A percentile compares a stretch with the other conserved stretches of the same genome.
These are phyloP conservation scores for Tenthredo livida DNA, from an alignment of 2,888 invertebrate species.

Conservation along the genomic window DNA sequence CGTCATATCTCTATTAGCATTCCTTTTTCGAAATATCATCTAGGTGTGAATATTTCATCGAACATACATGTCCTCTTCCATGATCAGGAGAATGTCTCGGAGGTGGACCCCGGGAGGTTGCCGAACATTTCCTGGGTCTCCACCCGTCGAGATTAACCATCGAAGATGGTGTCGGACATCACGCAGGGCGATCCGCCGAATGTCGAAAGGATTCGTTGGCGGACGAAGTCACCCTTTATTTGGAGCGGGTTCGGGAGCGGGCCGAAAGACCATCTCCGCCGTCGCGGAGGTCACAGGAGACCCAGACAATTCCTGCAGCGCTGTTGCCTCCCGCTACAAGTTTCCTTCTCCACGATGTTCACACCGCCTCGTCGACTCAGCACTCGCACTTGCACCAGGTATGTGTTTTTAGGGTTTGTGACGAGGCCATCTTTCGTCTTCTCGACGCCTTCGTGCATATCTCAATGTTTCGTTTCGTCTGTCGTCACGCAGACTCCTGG, in stretches of 20 bases:
- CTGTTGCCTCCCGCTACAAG: constrained; percentile 69
- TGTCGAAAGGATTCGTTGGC: constrained; percentile 54
- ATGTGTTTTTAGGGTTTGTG: constrained; percentile 44
- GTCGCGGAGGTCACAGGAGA: constrained; percentile 74
- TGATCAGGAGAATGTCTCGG: constrained; percentile 73
- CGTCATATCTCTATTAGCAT: neutral
- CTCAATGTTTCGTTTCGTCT: neutral
- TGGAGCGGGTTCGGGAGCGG: constrained; percentile 73
- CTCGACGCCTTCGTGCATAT: neutral
- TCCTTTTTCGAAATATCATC: neutral
- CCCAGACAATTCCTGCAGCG: constrained; percentile 73
- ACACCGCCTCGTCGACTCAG: constrained; percentile 68
- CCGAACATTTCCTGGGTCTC: constrained; percentile 74
- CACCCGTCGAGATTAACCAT: constrained; percentile 70
- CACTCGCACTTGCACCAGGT: constrained; percentile 74
- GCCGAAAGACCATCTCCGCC: constrained; percentile 74
- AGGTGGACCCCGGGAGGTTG: constrained; percentile 73
- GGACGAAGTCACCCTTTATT: constrained; percentile 72
- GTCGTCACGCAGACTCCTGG: constrained; percentile 21
- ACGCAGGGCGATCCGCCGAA: constrained; percentile 56
- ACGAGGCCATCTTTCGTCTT: neutral
- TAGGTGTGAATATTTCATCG: neutral
- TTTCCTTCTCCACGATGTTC: constrained; percentile 72
- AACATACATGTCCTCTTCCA: neutral
- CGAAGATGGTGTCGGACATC: constrained; percentile 69